These are phyloP conservation scores for Agrochola lychnidis DNA, from an alignment of 2,888 invertebrate genomes.

Conservation along the genomic window DNA sequence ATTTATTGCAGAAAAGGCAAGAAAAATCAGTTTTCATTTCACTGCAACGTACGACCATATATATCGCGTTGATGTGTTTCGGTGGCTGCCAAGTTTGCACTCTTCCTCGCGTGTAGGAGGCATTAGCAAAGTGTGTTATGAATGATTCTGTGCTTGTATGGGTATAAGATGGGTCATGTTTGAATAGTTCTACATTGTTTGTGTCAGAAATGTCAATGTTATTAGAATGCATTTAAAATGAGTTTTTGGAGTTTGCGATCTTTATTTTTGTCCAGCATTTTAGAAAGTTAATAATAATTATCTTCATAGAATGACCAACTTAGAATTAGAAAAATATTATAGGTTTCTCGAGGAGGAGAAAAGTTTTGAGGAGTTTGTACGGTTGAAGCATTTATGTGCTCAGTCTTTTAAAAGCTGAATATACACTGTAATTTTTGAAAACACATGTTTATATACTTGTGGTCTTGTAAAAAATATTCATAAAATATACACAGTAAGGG, in stretches of 20 bases:
- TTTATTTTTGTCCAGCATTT: background rate
- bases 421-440: too few species aligned
- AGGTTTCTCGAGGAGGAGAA: background rate
- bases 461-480: background rate
- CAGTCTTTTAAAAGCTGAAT: background rate
- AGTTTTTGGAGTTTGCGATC: background rate
- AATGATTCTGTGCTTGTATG: constrained; percentile 41
- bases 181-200: background rate
- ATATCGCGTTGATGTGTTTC: constrained; percentile 52
- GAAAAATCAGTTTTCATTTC: constrained; percentile 56
- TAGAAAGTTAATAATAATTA: background rate
- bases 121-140: constrained; percentile 61
- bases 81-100: constrained; percentile 54
- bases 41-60: constrained; percentile 39
- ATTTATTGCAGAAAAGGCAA: constrained; percentile 45
- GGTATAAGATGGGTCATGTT: background rate
- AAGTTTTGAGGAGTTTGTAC: background rate
- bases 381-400: background rate
- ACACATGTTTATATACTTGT: background rate
- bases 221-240: background rate
- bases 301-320: too few species aligned
- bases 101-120: constrained; percentile 23
- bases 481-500: background rate
- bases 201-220: background rate
- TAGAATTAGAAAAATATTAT: background rate